Conservation (phyloP, 1,140 invertebrate genomes). For the Harlomillsia oculata region DNA sequence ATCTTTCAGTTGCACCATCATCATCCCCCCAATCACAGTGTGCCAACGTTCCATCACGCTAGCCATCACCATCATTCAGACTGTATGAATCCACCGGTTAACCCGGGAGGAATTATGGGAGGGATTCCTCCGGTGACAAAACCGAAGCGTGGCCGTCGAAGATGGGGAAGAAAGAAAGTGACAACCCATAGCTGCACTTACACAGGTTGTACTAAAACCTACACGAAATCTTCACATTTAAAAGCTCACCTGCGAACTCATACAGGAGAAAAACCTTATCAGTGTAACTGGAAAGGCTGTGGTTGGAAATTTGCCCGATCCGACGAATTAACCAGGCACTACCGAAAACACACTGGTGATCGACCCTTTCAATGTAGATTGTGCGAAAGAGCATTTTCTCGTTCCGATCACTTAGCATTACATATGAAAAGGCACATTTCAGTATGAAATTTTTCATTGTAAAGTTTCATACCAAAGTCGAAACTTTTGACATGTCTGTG, state of each 20-base stretch:
- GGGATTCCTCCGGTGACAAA: neutral
- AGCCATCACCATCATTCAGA: neutral
- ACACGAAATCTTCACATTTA: conserved; percentile 68
- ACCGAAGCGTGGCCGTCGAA: conserved; percentile 37
- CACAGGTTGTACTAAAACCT: conserved; percentile 61
- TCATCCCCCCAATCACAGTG: conserved; percentile 4
- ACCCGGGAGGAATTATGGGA: neutral
- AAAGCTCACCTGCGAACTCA: conserved; percentile 63
- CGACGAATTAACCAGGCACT: conserved; percentile 36
- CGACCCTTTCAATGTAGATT: conserved; percentile 37
- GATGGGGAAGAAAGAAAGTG: conserved; percentile 40
- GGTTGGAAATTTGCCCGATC: conserved; percentile 35
- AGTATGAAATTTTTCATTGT: conserved; percentile 33
- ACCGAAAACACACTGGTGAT: conserved; percentile 35
- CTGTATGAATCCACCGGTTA: neutral
- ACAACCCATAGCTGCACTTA: conserved; percentile 57
- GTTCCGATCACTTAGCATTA: conserved; percentile 56
- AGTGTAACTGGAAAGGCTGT: conserved; percentile 35
- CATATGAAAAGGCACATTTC: conserved; percentile 53
- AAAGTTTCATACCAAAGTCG: no score
- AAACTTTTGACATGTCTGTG: no score
- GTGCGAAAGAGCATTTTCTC: conserved; percentile 46
- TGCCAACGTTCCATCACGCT: neutral
- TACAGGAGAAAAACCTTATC: conserved; percentile 44
- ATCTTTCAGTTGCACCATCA: conserved; percentile 10